phyloP scores from a whole-genome alignment of 2,113 vertebrate genomes.

The Polypterus bichir region DNA sequence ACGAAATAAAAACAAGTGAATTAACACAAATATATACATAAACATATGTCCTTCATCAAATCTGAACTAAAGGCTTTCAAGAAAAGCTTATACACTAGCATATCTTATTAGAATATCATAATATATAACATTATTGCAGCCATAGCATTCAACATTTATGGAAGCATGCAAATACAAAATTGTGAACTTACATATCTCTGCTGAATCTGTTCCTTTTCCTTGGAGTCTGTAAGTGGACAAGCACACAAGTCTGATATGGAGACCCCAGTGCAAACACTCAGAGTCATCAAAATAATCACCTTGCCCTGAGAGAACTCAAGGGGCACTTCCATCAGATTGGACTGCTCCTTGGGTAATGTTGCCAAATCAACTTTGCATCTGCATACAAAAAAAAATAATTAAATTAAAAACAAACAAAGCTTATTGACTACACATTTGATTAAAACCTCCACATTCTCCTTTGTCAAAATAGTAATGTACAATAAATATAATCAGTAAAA shows the following conservation, averaged over 20 bases:
- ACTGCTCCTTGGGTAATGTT: slow-evolving; percentile 50
- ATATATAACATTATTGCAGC: no score
- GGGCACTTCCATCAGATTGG: slow-evolving; percentile 57
- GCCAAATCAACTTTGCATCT: slow-evolving; percentile 77
- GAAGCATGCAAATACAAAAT: no score
- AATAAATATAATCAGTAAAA: no score
- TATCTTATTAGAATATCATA: no score
- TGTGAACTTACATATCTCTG: slow-evolving; percentile 64
- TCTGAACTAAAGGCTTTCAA: no score
- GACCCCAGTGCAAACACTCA: slow-evolving; percentile 63
- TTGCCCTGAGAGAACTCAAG: slow-evolving; percentile 53
- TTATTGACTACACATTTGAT: no score
- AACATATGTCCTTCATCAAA: no score
- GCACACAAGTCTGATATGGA: slow-evolving; percentile 69
- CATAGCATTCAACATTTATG: no score
- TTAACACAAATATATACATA: background rate
- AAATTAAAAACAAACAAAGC: no score
- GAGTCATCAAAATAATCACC: slow-evolving; percentile 63
- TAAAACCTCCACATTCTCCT: no score
- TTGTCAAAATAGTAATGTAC: no score
- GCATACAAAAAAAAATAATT: slow-evolving; percentile 17
- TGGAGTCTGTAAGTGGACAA: slow-evolving; percentile 58
- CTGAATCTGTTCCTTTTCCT: slow-evolving; percentile 46
- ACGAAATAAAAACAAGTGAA: slow-evolving; percentile 12
- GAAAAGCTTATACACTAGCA: no score